Percentiles rank a stretch among this genome's conserved stretches.
Conservation (phyloP, 1,140 invertebrate genomes). For the Mycetomoellerius zeteki region DNA sequence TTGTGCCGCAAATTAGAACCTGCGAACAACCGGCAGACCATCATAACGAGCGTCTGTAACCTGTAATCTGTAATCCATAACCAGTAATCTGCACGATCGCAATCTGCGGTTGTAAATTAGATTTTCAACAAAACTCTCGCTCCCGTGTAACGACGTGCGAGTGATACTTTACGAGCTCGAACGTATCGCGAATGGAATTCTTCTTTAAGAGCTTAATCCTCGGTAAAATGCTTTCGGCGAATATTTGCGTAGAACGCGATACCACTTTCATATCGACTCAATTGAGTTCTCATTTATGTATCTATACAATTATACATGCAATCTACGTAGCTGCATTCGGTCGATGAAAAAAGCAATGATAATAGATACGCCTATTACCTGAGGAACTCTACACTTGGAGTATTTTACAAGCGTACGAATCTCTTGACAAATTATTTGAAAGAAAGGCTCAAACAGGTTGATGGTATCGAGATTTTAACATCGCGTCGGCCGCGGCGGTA, state of each 20-base stretch:
- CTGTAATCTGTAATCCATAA: constrained; percentile 65
- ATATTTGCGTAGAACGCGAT: constrained; percentile 22
- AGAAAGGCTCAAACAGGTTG: not conserved
- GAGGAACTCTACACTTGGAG: not conserved
- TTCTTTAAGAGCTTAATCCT: constrained; percentile 49
- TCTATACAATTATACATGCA: constrained; percentile 1
- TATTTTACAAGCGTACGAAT: constrained; percentile 4
- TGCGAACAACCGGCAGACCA: constrained; percentile 45
- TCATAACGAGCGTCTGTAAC: constrained; percentile 58
- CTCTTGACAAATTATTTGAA: constrained; percentile 35
- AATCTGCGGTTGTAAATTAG: constrained; percentile 63
- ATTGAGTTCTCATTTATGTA: constrained; percentile 42
- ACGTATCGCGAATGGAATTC: constrained; percentile 50
- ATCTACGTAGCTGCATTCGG: not conserved
- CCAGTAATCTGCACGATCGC: constrained; percentile 60
- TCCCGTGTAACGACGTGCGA: constrained; percentile 59
- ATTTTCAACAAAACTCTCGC: constrained; percentile 64
- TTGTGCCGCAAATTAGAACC: constrained; percentile 61
- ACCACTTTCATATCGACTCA: constrained; percentile 22
- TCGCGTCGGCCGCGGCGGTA: constrained; percentile 16
- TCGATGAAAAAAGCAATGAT: not conserved
- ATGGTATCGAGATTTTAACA: constrained; percentile 26
- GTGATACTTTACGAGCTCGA: constrained; percentile 22
- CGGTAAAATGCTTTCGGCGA: constrained; percentile 43
- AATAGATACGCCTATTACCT: not conserved